Percentiles rank a stretch among this genome's conserved stretches.
phyloP scores from a whole-genome alignment of 1,140 invertebrate species.

The Triops cancriformis region DNA sequence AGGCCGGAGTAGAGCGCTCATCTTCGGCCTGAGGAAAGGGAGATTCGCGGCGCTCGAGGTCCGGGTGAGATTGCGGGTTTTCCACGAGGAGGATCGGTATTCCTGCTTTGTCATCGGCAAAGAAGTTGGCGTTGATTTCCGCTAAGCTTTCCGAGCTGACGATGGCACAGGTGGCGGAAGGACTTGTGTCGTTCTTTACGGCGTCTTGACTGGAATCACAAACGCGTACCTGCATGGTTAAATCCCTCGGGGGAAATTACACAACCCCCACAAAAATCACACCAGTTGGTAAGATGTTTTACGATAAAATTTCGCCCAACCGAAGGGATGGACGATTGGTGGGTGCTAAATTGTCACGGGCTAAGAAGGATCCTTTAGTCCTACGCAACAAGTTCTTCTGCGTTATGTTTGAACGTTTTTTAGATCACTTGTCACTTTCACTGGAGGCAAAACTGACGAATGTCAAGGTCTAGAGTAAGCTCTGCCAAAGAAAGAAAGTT shows the following conservation, averaged over 20 bases:
- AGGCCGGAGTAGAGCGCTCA: too few relatives aligned
- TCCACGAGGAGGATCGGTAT: not conserved
- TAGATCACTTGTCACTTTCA: not conserved
- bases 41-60: not conserved
- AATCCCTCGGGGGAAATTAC: not conserved
- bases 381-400: not conserved
- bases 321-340: too few relatives aligned
- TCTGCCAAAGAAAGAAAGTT: not conserved
- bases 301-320: too few relatives aligned
- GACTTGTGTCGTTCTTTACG: not conserved
- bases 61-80: not conserved
- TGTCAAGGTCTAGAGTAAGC: not conserved
- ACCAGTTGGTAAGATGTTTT: too few relatives aligned
- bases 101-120: not conserved
- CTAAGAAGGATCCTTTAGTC: too few relatives aligned
- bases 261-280: too few relatives aligned
- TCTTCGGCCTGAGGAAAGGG: not conserved
- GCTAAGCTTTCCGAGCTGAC: not conserved
- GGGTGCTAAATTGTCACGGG: too few relatives aligned
- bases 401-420: not conserved
- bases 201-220: constrained; percentile 5
- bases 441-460: not conserved
- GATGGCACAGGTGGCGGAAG: not conserved
- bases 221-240: not conserved
- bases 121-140: constrained; percentile 4